phyloP scores from a whole-genome alignment of 92 coral and sea anemone genomes.

The Meandrina meandrites region DNA sequence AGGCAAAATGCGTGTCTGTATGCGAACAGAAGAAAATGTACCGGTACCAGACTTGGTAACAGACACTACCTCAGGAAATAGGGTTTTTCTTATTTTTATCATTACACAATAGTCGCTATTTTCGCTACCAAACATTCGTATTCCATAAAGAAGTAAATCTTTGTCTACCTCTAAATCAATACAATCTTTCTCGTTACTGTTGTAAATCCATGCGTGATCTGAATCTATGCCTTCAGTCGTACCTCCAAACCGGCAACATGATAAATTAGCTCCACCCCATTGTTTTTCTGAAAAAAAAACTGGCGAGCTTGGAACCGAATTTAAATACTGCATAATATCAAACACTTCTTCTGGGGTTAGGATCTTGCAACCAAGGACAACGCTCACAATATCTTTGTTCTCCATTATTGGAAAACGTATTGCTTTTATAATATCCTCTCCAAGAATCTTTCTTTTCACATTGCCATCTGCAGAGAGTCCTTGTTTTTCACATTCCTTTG shows the following conservation, averaged over 20 bases:
- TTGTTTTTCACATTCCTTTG: background rate
- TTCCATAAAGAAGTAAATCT: background rate
- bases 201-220: no score
- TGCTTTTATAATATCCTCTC: constrained; percentile 2
- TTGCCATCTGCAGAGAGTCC: background rate
- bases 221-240: no score
- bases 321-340: background rate
- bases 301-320: background rate
- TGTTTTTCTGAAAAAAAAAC: background rate
- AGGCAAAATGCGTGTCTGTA: background rate
- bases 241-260: background rate
- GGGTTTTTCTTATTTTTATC: background rate
- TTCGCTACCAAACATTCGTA: background rate
- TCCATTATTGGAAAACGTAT: background rate
- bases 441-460: constrained; percentile 6
- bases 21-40: background rate
- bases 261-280: background rate
- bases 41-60: background rate
- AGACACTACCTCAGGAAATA: no score
- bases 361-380: background rate
- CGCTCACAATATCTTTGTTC: background rate
- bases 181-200: background rate
- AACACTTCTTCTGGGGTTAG: background rate
- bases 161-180: background rate
- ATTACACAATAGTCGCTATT: background rate